Base-by-base conservation (phyloP, 2,888 invertebrate genomes). In the Drosophila mimetica region DNA sequence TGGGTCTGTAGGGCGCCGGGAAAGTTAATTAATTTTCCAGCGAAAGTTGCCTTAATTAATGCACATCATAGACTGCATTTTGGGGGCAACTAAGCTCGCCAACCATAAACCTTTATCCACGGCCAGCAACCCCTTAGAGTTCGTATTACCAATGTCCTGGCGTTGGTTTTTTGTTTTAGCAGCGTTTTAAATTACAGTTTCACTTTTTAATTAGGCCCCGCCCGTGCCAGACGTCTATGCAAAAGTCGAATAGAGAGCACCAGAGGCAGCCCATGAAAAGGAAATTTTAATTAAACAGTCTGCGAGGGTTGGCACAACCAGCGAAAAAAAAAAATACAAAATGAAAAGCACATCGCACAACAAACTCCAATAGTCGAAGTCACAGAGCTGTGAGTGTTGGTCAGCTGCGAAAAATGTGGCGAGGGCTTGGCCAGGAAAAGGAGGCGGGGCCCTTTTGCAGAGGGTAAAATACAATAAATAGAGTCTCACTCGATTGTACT, bases 1-100 rank as follows among this genome's bases (percentile, higher is more conserved):
- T 73, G 60, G 73, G 73, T 73, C 57, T 73, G 70, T 73, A 73
- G 73, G 73, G 73, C 71, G 71, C 48, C 72, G 66, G 65, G 71
- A 71, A 73, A 74, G 70, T 69, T 73, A 73, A 73, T 73, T 74
- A 75, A 74, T 74, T 73, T 61, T 13, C 39, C 28, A 39, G 70
- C 53, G 70, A 70, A 70, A 70, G 70, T 70, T 42, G 47, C 51
- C 42, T 70, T 63, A 70, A 72, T 70, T 70, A 72, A 72, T 70
- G 70, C 70, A 72, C 52, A 53, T 70, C 47, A 46, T 18, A 42
- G 71, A 48, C 44, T 69, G 67, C 67, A 57, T 41, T 46, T 48
- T 13, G 30, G 13, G 55, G 47, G 47, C 53, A 61, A 16, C 50
- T 42, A 34, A 42, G 11, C 32, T 37, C 55, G 51, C 51, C 50